These are phyloP conservation scores for Caenorhabditis remanei DNA, from an alignment of 1,140 invertebrate species.

Conservation along the genomic window DNA sequence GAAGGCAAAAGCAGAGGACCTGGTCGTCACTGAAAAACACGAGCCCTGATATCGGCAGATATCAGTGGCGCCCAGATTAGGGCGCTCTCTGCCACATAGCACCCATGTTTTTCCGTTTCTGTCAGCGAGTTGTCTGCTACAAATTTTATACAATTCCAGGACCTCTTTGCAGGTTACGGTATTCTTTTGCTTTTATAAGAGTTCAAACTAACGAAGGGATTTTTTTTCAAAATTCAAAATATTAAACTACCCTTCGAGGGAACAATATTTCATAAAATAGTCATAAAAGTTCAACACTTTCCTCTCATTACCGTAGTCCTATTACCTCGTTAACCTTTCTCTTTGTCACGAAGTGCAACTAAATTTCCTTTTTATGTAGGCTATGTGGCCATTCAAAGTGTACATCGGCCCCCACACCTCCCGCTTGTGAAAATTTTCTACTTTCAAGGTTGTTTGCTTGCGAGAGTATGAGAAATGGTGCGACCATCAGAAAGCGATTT, in stretches of 20 bases:
- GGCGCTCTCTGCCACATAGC: constrained; percentile 6
- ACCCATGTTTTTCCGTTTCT: background rate
- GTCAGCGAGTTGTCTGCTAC: background rate
- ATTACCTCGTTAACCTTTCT: no score
- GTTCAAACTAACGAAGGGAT: background rate
- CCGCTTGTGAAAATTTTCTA: constrained; percentile 10
- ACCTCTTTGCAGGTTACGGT: background rate
- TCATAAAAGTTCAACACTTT: background rate
- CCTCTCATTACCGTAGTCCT: background rate
- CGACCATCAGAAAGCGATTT: constrained; percentile 35
- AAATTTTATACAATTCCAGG: background rate
- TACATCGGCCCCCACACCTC: constrained; percentile 25
- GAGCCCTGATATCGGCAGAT: constrained; percentile 43
- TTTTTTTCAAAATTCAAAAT: no score
- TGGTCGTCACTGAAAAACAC: constrained; percentile 44
- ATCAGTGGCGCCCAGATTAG: constrained; percentile 49
- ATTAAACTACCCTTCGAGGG: no score
- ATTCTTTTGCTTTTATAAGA: background rate
- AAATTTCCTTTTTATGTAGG: background rate
- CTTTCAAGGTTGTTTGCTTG: constrained; percentile 28
- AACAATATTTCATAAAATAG: no score
- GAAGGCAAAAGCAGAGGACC: constrained; percentile 46
- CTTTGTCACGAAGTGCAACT: background rate
- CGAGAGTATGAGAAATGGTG: background rate
- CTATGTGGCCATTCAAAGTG: background rate